Conservation (phyloP, 2,797 vertebrate species). For the Aphelocoma californica region DNA sequence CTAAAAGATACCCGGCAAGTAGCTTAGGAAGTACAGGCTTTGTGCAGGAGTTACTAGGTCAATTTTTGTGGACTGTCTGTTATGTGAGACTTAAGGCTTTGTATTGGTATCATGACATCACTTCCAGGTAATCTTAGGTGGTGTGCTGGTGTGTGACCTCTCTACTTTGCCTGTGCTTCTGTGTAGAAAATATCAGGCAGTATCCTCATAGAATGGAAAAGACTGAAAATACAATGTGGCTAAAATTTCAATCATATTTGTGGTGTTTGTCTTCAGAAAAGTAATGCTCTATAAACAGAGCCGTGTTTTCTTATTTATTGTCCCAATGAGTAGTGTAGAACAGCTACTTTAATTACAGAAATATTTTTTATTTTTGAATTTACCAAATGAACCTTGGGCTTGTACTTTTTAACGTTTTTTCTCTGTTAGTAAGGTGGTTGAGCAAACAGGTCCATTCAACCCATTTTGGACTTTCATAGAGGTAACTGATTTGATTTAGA, state of each 20-base stretch:
- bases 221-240: neutral
- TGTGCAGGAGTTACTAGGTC: neutral
- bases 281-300: neutral
- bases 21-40: neutral
- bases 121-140: neutral
- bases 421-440: neutral
- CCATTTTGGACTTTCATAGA: neutral
- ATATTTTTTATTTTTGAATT: neutral
- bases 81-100: neutral
- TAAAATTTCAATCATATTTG: neutral
- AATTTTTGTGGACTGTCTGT: neutral
- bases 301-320: neutral
- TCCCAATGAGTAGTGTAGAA: neutral
- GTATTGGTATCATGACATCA: rapidly evolving
- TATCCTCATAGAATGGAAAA: neutral
- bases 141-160: neutral
- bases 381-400: neutral
- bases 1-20: neutral
- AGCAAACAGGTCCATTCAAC: neutral
- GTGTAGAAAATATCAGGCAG: neutral
- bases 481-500: neutral
- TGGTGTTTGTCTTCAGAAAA: neutral
- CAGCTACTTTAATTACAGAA: neutral
- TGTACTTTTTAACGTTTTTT: neutral
- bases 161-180: neutral